These are phyloP conservation scores for Nemotelus pantherinus DNA, from an alignment of 2,888 invertebrate genomes.

Conservation along the genomic window DNA sequence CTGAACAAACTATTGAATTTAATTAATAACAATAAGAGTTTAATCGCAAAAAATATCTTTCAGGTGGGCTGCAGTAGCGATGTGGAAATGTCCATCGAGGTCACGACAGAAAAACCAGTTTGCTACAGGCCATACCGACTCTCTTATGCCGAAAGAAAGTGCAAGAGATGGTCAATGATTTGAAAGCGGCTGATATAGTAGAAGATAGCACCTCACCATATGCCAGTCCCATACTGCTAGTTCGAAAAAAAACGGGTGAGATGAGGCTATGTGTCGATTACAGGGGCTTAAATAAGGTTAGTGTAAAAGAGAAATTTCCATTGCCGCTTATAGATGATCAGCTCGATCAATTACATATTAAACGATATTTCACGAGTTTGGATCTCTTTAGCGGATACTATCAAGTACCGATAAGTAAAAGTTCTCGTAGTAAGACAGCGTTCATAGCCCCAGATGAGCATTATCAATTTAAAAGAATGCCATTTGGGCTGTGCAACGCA, in stretches of 20 bases:
- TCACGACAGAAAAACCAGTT: slow-evolving; percentile 7
- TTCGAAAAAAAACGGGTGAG: neutral
- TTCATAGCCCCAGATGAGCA: slow-evolving; percentile 52
- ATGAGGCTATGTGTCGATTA: neutral
- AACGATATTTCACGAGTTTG: slow-evolving; percentile 48
- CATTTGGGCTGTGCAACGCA: neutral
- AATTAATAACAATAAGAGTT: neutral
- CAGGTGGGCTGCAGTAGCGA: slow-evolving; percentile 1
- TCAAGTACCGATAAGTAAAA: slow-evolving; percentile 53
- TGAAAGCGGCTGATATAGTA: neutral
- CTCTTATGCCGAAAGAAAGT: neutral
- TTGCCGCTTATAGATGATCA: slow-evolving; percentile 12
- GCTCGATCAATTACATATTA: slow-evolving; percentile 44
- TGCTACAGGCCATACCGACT: slow-evolving; percentile 15
- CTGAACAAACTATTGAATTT: neutral
- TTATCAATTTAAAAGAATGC: slow-evolving; percentile 49
- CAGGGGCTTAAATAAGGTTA: neutral
- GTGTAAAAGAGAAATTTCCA: neutral
- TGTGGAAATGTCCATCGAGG: slow-evolving; percentile 20
- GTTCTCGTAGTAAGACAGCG: slow-evolving; percentile 53
- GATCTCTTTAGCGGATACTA: slow-evolving; percentile 52
- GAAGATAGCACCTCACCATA: slow-evolving; percentile 8
- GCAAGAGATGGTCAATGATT: neutral
- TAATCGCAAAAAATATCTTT: slow-evolving; percentile 20
- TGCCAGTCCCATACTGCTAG: neutral